Evolutionary conservation across 2,888 invertebrate species (phyloP).

Genomic region (Caenorhabditis sinica): DNA sequence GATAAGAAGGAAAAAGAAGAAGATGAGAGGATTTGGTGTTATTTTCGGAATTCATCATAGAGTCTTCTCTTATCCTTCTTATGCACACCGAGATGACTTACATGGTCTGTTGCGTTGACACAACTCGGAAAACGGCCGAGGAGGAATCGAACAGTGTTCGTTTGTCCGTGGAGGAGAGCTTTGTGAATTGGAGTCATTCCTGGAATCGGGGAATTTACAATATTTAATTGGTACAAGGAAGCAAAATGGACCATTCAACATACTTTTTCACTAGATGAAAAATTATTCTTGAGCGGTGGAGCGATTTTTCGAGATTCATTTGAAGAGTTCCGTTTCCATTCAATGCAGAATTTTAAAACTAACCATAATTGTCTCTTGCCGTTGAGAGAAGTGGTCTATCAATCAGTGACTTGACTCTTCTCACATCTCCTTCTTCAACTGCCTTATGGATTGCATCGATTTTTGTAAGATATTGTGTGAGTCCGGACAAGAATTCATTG

Average conservation of each 20-base stretch:
- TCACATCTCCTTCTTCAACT: conserved; percentile 90
- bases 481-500: conserved; percentile 79
- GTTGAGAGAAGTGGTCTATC: conserved; percentile 89
- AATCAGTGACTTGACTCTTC: conserved; percentile 90
- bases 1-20: background rate
- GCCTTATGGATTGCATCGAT: conserved; percentile 93
- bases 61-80: background rate
- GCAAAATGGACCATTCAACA: too few relatives aligned
- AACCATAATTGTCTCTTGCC: conserved; percentile 89
- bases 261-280: too few relatives aligned
- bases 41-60: conserved; percentile 20
- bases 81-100: conserved; percentile 71
- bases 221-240: background rate
- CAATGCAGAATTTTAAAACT: background rate
- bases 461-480: conserved; percentile 87
- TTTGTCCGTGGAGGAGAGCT: conserved; percentile 84
- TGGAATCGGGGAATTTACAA: conserved; percentile 42
- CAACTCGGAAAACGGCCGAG: conserved; percentile 84
- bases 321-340: background rate
- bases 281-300: too few relatives aligned
- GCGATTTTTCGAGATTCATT: background rate
- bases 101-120: conserved; percentile 84
- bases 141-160: conserved; percentile 89
- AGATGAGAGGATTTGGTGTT: conserved; percentile 17
- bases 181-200: conserved; percentile 83